Conservation (phyloP, 2,888 invertebrate species). For the Eupeodes latifasciatus region DNA sequence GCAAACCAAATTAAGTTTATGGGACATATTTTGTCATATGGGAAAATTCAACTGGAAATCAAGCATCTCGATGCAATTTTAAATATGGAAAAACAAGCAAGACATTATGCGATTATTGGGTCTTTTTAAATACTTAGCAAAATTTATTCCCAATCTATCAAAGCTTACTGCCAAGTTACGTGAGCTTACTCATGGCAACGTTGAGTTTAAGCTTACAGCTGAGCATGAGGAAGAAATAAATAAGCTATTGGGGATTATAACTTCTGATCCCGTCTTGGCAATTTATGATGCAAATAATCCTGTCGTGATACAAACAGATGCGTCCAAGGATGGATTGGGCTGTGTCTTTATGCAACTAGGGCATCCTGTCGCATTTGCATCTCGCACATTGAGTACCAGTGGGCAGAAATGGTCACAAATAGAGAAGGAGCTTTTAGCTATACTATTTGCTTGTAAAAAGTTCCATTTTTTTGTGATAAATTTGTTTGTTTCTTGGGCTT, state of each 20-base stretch:
- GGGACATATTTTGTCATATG: conserved; percentile 76
- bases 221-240: conserved; percentile 54
- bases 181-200: conserved; percentile 22
- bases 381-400: conserved; percentile 77
- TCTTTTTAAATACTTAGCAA: conserved; percentile 71
- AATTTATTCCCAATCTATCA: conserved; percentile 75
- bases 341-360: conserved; percentile 69
- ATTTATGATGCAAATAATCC: conserved; percentile 72
- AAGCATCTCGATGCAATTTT: conserved; percentile 65
- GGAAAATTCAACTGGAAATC: conserved; percentile 8
- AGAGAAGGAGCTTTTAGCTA: conserved; percentile 81
- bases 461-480: no score
- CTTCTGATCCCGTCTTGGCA: conserved; percentile 47
- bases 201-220: conserved; percentile 57
- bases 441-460: no score
- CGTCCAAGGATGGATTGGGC: conserved; percentile 57
- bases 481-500: no score
- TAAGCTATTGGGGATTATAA: conserved; percentile 37
- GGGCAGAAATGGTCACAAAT: conserved; percentile 81
- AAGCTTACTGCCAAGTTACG: conserved; percentile 47
- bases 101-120: conserved; percentile 57
- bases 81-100: conserved; percentile 50
- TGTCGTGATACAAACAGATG: conserved; percentile 79
- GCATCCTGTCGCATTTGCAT: conserved; percentile 79
- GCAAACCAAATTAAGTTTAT: conserved; percentile 76